Evolutionary conservation across 2,888 invertebrate species (phyloP).

Genomic region (Polyommatus icarus): DNA sequence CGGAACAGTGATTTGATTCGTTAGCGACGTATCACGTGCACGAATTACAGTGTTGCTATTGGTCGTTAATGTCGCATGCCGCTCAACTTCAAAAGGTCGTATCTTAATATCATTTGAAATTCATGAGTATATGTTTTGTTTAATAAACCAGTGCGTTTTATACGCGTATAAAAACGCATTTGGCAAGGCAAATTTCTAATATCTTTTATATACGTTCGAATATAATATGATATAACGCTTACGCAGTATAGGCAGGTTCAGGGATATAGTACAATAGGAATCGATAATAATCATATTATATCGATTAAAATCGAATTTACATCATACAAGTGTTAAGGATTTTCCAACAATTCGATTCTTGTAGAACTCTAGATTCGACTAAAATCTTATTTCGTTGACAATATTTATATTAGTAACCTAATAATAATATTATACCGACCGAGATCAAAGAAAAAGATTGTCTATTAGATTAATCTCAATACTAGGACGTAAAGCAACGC

Average conservation of each 20-base stretch:
- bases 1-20: not conserved
- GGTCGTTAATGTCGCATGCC: not conserved
- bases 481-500: not conserved
- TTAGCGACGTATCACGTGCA: not conserved
- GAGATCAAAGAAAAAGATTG: not conserved
- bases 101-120: no score
- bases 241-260: not conserved
- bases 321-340: not conserved
- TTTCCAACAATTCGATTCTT: not conserved
- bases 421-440: no score
- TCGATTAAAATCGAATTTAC: not conserved
- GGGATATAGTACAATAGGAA: not conserved
- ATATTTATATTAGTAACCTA: no score
- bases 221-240: conserved; percentile 7
- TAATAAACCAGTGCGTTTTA: conserved; percentile 18
- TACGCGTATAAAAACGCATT: conserved; percentile 5
- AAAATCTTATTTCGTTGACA: no score
- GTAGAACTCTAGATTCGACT: not conserved
- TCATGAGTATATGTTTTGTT: not conserved
- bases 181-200: not conserved
- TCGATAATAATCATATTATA: not conserved
- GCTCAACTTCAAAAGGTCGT: no score
- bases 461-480: not conserved
- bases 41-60: not conserved
- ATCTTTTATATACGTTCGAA: conserved; percentile 12